phyloP scores from a whole-genome alignment of 2,888 invertebrate genomes.

The Orthosia incerta region DNA sequence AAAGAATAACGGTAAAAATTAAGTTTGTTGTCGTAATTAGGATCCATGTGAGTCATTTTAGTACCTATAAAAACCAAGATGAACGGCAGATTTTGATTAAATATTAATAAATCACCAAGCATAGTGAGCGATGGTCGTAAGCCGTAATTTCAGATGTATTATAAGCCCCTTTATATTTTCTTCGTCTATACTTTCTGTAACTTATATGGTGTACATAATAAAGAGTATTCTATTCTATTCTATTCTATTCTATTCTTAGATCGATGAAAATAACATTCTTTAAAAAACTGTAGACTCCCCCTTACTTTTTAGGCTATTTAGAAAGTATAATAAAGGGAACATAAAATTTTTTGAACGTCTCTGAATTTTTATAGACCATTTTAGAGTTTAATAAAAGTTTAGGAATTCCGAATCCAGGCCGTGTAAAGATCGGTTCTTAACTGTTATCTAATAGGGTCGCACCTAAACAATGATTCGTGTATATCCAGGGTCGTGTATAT shows the following conservation, averaged over 20 bases:
- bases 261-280: not conserved
- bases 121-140: not conserved
- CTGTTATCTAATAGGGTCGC: slow-evolving; percentile 45
- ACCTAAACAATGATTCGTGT: slow-evolving; percentile 56
- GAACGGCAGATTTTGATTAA: not conserved
- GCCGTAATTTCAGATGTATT: not conserved
- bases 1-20: not conserved
- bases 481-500: slow-evolving; percentile 65
- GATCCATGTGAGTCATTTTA: not conserved
- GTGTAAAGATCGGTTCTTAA: slow-evolving; percentile 12
- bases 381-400: slow-evolving; percentile 6
- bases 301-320: not conserved
- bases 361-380: not conserved
- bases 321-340: not conserved
- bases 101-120: not conserved
- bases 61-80: not conserved
- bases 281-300: not conserved
- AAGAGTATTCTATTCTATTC: no score
- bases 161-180: no score
- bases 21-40: not conserved
- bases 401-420: slow-evolving; percentile 1
- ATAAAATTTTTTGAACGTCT: not conserved
- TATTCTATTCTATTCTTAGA: no score
- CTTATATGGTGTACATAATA: no score
- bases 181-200: no score